phyloP scores from a whole-genome alignment of 35 echinoderm and acorn worm genomes.

The Chiridota heheva region DNA sequence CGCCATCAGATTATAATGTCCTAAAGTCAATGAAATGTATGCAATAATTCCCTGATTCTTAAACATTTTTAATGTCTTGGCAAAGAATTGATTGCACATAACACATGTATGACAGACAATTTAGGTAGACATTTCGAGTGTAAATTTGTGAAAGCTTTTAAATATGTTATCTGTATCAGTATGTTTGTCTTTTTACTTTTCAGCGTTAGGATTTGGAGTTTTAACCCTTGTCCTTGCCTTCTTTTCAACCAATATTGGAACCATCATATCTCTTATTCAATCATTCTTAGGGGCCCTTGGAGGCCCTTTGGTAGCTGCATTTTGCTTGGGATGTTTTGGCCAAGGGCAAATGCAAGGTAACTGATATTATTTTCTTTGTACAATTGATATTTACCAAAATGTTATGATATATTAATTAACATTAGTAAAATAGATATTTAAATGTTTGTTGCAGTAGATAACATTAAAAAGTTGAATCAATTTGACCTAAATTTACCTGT shows the following conservation, averaged over 20 bases:
- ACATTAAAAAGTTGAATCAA: neutral
- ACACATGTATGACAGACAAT: too few species aligned
- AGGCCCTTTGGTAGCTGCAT: conserved; percentile 51
- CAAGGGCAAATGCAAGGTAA: conserved; percentile 49
- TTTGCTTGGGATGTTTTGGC: conserved; percentile 57
- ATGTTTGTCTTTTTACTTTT: neutral
- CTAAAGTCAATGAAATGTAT: neutral
- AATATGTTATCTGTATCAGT: neutral
- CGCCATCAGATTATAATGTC: neutral
- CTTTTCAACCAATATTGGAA: conserved; percentile 53
- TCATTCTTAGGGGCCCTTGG: conserved; percentile 60
- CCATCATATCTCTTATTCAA: conserved; percentile 50
- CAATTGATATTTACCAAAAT: neutral
- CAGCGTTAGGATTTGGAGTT: conserved; percentile 54
- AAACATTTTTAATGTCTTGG: too few species aligned
- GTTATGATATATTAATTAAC: neutral
- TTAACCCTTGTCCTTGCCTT: conserved; percentile 33
- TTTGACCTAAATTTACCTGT: neutral
- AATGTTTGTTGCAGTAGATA: neutral
- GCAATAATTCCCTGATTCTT: neutral
- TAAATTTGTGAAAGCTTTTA: neutral
- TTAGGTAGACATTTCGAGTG: neutral
- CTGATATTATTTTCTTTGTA: neutral
- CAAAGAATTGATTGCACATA: too few species aligned
- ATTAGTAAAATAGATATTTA: neutral